Percentiles rank a stretch among this genome's conserved stretches.
phyloP scores from a whole-genome alignment of 2,797 vertebrate species.

The Atherinosoma microstoma region DNA sequence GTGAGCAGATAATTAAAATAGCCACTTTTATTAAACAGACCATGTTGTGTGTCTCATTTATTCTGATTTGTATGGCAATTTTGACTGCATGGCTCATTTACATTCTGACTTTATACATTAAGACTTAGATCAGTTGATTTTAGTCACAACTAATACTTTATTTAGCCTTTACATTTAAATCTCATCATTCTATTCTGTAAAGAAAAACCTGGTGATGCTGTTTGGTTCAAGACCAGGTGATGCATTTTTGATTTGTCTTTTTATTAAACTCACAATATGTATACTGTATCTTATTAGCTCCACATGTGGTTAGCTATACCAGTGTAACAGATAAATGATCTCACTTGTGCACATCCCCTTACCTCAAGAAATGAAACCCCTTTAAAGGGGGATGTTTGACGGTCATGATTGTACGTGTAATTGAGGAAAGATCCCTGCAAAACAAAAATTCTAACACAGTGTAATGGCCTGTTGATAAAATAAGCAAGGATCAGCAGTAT shows the following conservation, averaged over 20 bases:
- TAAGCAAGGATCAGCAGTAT: neutral
- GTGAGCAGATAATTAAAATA: slow-evolving; percentile 66
- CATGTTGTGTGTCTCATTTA: slow-evolving; percentile 33
- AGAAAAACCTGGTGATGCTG: neutral
- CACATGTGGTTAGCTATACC: neutral
- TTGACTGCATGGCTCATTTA: neutral
- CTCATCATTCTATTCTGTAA: neutral
- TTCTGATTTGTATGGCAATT: slow-evolving; percentile 16
- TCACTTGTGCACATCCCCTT: neutral
- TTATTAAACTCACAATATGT: no score
- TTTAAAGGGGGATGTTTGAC: neutral
- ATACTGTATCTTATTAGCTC: neutral
- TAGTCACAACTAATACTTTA: neutral
- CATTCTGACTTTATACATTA: neutral
- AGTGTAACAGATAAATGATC: neutral
- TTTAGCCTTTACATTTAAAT: neutral
- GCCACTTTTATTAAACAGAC: slow-evolving; percentile 71
- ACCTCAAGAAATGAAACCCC: neutral
- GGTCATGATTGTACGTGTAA: neutral
- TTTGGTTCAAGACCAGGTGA: neutral
- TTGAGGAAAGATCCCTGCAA: neutral
- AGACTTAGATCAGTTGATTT: neutral
- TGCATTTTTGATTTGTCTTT: no score
- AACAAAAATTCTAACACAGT: neutral
- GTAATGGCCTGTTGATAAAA: neutral